Evolutionary conservation across 2,888 invertebrate genomes (phyloP), one percentile per base, ranked within the genome.

Genomic region (Lasioglossum figueresi): DNA sequence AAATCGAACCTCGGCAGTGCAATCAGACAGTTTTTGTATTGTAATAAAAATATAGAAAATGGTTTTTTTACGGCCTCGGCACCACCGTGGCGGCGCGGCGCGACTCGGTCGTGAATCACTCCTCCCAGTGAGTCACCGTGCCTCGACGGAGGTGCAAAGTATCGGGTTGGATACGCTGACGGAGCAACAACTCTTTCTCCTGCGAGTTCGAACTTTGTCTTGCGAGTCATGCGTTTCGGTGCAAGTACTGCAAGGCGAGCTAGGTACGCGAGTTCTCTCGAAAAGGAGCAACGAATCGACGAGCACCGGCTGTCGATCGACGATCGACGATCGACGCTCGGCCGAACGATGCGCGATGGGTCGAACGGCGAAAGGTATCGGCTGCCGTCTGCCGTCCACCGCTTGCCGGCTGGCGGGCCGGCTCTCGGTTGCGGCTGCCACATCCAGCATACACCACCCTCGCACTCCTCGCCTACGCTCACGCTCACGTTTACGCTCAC

Each of bases 241-340:
- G 52, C 0, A 52, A 8, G 23, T 2, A 8, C 23, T 10, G 52
- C 52, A 8, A 8, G 10, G 6, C 52, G 8, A 23, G 6, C 52
- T 10, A 2, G 52, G 2, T 6, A 3, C 31, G 27, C 27, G 27
- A 14, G 27, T 6, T 14, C 63, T 5, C 23, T 23, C 34, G 66
- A 66, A 23, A 66, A 66, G 34, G 19, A 66, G 19, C 19, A 66
- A 34, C 66, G 6, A 63, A 4, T 10, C n/a, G 43, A n/a, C 5
- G 83, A 83, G 83, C 90, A 85, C 88, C 82, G 79, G 88, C 74
- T 82, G 83, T 68, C 81, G 79, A 73, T 73, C 79, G 70, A 31
- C 78, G 52, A 52, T 52, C 59, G 12, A 59, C 14, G 77, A 84
- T 68, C 76, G 12, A 59, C 14, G 77, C 81, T 68, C 76, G 81